These are phyloP conservation scores for Platorchestia sp. DNA, from an alignment of 1,140 invertebrate genomes.

Conservation along the genomic window DNA sequence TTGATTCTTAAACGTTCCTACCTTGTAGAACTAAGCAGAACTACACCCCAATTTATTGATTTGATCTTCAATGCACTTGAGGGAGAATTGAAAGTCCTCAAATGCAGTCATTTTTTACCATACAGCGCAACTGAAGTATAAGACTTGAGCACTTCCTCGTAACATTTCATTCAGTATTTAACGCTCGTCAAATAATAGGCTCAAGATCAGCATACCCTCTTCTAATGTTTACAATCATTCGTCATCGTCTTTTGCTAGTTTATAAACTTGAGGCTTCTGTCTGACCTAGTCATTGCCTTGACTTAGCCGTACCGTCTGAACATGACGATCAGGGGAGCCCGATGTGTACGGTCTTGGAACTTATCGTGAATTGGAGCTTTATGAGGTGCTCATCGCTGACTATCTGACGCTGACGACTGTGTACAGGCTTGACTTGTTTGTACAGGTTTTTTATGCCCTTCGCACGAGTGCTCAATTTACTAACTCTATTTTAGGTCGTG, in stretches of 20 bases:
- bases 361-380: no score
- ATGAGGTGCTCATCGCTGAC: no score
- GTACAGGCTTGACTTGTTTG: no score
- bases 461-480: not conserved
- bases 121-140: not conserved
- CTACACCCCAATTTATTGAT: not conserved
- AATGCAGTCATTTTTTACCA: not conserved
- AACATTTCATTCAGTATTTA: not conserved
- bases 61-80: not conserved
- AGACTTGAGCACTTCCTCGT: no score
- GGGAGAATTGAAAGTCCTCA: not conserved
- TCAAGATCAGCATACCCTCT: no score
- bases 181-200: not conserved
- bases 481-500: not conserved
- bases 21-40: not conserved
- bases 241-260: no score
- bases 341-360: no score
- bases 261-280: not conserved
- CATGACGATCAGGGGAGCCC: no score
- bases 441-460: not conserved
- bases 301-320: no score
- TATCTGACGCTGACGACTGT: no score
- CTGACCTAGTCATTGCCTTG: not conserved
- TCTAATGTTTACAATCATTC: no score
- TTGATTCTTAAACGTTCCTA: not conserved